phyloP scores from a whole-genome alignment of 2,888 invertebrate species.

The Acleris emargana region DNA sequence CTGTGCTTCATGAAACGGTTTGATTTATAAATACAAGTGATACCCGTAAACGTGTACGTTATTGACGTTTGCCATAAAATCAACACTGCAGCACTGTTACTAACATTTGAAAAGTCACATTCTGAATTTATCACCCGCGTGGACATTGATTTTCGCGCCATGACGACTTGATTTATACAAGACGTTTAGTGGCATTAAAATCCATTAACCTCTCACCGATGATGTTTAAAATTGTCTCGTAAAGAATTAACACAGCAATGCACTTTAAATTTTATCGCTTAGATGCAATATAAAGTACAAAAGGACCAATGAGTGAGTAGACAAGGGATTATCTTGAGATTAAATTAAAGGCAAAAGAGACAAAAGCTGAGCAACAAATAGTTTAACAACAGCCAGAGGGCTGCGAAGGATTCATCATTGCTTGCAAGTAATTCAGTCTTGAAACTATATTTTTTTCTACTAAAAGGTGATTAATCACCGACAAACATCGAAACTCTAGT shows the following conservation, averaged over 20 bases:
- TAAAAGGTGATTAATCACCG: too few relatives aligned
- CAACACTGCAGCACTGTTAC: neutral
- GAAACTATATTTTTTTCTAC: too few relatives aligned
- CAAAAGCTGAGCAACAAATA: too few relatives aligned
- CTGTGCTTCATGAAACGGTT: neutral
- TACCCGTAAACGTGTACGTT: neutral
- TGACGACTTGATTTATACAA: constrained; percentile 15
- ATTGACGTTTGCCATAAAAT: constrained; percentile 12
- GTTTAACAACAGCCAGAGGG: too few relatives aligned
- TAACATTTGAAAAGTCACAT: constrained; percentile 9
- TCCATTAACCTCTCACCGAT: constrained; percentile 18
- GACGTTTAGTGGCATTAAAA: constrained; percentile 21
- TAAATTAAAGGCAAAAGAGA: too few relatives aligned
- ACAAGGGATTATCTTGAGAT: neutral
- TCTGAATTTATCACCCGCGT: constrained; percentile 12
- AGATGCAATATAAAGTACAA: neutral
- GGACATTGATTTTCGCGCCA: constrained; percentile 26
- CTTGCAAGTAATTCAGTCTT: too few relatives aligned
- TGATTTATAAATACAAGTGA: constrained; percentile 2
- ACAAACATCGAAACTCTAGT: too few relatives aligned
- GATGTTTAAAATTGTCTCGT: constrained; percentile 13
- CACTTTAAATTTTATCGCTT: constrained; percentile 11
- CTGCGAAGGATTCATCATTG: too few relatives aligned
- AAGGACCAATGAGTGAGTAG: neutral
- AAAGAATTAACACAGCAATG: constrained; percentile 11